Conservation (phyloP, 2,888 invertebrate species). For the Drosophila hamatofila region DNA sequence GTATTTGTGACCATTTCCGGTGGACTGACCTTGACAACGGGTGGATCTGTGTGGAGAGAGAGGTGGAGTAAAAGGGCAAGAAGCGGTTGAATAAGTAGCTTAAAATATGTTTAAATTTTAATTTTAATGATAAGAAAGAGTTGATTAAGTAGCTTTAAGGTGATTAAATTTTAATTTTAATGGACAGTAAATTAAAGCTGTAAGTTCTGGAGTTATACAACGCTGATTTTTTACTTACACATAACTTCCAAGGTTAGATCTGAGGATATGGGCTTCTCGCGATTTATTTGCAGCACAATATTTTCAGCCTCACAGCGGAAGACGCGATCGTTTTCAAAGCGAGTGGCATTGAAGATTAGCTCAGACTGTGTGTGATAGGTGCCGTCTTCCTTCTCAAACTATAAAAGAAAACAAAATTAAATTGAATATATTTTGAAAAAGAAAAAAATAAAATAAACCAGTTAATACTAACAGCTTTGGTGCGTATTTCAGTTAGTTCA, state of each 20-base stretch:
- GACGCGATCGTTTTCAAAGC: constrained; percentile 92
- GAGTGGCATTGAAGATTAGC: constrained; percentile 91
- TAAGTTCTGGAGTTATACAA: neutral
- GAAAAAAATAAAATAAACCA: neutral
- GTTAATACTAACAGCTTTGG: constrained; percentile 85
- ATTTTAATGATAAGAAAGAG: neutral
- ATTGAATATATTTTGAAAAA: neutral
- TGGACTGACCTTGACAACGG: constrained; percentile 91
- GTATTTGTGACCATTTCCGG: constrained; percentile 92
- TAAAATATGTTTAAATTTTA: neutral
- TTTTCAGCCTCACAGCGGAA: constrained; percentile 94
- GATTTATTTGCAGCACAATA: constrained; percentile 90
- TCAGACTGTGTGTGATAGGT: constrained; percentile 93
- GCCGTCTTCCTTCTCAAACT: constrained; percentile 87
- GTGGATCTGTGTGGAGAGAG: constrained; percentile 89
- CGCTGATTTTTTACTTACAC: constrained; percentile 88
- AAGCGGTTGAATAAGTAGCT: neutral
- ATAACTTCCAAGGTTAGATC: constrained; percentile 91
- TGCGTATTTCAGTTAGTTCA: constrained; percentile 83
- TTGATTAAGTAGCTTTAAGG: neutral
- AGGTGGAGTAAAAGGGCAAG: neutral
- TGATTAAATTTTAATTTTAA: neutral
- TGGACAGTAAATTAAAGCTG: too few relatives aligned
- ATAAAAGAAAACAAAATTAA: constrained; percentile 84
- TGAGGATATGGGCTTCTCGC: constrained; percentile 91